Percentiles rank a stretch among this genome's conserved stretches.
phyloP scores from a whole-genome alignment of 1,140 invertebrate species.

The Drosophila persimilis region DNA sequence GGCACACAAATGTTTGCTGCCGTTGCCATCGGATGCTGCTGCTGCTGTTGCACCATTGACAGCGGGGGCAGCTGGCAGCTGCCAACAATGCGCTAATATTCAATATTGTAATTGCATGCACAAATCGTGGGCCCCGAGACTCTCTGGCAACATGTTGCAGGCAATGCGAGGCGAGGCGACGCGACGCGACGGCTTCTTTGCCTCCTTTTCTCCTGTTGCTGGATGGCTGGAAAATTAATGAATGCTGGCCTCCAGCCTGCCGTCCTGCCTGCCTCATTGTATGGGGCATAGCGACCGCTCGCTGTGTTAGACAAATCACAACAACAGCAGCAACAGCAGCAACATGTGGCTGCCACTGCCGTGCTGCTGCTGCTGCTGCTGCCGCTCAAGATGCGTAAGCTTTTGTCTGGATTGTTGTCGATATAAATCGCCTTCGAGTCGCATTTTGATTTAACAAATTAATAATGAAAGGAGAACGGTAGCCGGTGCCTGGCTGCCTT shows the following conservation, averaged over 20 bases:
- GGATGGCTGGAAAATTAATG: slow-evolving; percentile 69
- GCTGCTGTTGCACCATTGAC: slow-evolving; percentile 56
- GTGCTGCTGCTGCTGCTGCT: slow-evolving; percentile 37
- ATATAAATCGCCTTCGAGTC: slow-evolving; percentile 71
- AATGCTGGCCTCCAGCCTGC: slow-evolving; percentile 49
- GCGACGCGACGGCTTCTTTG: slow-evolving; percentile 5
- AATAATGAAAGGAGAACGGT: slow-evolving; percentile 66
- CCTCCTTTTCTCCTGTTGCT: slow-evolving; percentile 15
- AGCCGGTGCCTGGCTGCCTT: slow-evolving; percentile 64
- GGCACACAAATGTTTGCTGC: slow-evolving; percentile 36
- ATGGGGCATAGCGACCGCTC: slow-evolving; percentile 71
- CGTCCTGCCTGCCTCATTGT: slow-evolving; percentile 43
- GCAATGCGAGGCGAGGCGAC: slow-evolving; percentile 14
- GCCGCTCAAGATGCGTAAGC: slow-evolving; percentile 67
- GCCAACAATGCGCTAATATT: slow-evolving; percentile 80
- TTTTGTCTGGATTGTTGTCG: slow-evolving; percentile 54
- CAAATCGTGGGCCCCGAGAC: slow-evolving; percentile 65
- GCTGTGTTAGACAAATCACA: slow-evolving; percentile 82
- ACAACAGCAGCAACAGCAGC: slow-evolving; percentile 54
- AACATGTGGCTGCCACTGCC: slow-evolving; percentile 48
- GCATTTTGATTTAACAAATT: slow-evolving; percentile 82
- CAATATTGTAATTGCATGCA: slow-evolving; percentile 82
- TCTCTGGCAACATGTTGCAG: slow-evolving; percentile 31
- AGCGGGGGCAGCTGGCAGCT: slow-evolving; percentile 60
- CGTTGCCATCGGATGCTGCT: slow-evolving; percentile 9